phyloP scores from a whole-genome alignment of 1,140 invertebrate genomes.

The Drosophila tristis region DNA sequence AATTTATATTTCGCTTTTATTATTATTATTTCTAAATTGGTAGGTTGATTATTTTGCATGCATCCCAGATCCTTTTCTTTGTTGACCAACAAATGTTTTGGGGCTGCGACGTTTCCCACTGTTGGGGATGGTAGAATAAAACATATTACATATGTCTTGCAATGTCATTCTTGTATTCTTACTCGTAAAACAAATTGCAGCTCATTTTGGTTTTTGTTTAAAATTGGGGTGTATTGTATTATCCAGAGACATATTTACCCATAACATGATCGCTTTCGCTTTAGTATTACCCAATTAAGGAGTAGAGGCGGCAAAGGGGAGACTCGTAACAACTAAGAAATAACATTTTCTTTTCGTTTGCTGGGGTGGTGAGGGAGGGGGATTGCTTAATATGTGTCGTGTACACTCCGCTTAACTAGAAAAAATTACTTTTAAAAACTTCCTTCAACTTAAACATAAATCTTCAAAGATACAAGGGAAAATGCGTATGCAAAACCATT shows the following conservation, averaged over 20 bases:
- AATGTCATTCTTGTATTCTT: slow-evolving; percentile 46
- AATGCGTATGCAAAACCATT: slow-evolving; percentile 55
- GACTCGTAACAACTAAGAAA: slow-evolving; percentile 68
- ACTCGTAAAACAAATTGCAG: slow-evolving; percentile 44
- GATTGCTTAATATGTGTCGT: slow-evolving; percentile 36
- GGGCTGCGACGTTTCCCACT: slow-evolving; percentile 12
- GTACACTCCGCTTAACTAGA: slow-evolving; percentile 62
- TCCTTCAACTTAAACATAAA: slow-evolving; percentile 67
- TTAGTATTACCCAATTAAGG: slow-evolving; percentile 28
- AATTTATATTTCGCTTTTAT: slow-evolving; percentile 61
- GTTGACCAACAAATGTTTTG: slow-evolving; percentile 46
- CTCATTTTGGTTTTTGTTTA: slow-evolving; percentile 56
- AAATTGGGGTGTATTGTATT: slow-evolving; percentile 62
- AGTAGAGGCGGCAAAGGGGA: slow-evolving; percentile 30
- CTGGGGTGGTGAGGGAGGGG: background rate
- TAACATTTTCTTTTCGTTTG: slow-evolving; percentile 40
- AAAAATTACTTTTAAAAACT: slow-evolving; percentile 61
- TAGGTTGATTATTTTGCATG: slow-evolving; percentile 75
- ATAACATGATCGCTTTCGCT: slow-evolving; percentile 41
- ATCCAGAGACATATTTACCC: slow-evolving; percentile 48
- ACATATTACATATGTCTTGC: slow-evolving; percentile 70
- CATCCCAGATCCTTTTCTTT: slow-evolving; percentile 49
- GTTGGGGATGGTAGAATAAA: slow-evolving; percentile 29
- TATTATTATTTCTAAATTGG: slow-evolving; percentile 74
- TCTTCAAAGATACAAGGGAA: slow-evolving; percentile 66